Conservation (phyloP, 2,113 vertebrate species). For the Arvicanthis niloticus region DNA sequence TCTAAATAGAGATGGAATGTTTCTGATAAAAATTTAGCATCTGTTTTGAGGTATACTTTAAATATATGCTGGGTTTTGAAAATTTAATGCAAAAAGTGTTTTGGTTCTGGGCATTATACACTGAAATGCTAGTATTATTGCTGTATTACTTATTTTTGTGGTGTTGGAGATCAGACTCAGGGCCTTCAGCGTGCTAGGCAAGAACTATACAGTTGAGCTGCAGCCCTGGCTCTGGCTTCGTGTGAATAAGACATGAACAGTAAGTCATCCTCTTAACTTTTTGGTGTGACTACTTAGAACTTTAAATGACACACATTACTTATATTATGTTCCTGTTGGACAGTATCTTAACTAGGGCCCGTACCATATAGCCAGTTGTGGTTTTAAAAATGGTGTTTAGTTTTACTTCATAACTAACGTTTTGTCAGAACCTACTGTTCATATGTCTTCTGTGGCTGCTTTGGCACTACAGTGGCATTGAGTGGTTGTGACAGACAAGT, state of each 20-base stretch:
- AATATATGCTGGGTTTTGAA: conserved; percentile 38
- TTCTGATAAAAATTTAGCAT: conserved; percentile 39
- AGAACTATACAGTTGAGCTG: not conserved
- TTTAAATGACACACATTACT: conserved; percentile 27
- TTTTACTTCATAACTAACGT: conserved; percentile 61
- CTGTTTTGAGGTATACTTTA: conserved; percentile 33
- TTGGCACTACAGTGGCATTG: not conserved
- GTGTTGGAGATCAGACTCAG: not conserved
- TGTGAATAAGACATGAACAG: conserved; percentile 50
- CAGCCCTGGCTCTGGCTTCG: not conserved
- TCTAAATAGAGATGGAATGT: conserved; percentile 45
- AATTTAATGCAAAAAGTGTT: not conserved
- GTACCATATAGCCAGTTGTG: not conserved
- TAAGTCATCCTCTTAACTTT: conserved; percentile 46
- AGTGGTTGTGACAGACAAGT: conserved; percentile 1
- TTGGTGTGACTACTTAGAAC: conserved; percentile 31
- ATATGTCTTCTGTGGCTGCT: conserved; percentile 1
- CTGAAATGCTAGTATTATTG: conserved; percentile 36
- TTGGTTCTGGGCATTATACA: not conserved
- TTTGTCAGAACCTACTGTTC: conserved; percentile 32
- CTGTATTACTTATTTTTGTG: not conserved
- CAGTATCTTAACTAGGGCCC: conserved; percentile 3
- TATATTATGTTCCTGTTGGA: conserved; percentile 38
- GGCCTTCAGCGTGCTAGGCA: not conserved
- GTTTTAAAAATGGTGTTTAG: conserved; percentile 35